Base-by-base conservation (phyloP, 37 sponge, comb jelly and placozoan genomes). In the Agelas oroides region DNA sequence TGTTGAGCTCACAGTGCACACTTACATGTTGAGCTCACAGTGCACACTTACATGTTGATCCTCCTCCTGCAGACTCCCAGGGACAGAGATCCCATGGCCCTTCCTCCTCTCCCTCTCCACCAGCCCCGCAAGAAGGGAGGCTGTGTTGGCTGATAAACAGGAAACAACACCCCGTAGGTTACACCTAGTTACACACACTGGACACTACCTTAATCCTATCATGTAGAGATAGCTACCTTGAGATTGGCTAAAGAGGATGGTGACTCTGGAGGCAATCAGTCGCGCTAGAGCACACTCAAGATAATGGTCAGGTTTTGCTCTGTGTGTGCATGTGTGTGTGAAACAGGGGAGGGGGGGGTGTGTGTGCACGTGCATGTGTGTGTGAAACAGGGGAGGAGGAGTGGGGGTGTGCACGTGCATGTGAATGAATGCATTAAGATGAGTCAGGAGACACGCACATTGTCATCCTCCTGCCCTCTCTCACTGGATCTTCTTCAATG, bases 241-340 rank as follows among this genome's bases (percentile, higher is more conserved):
- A 21, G 84, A 84, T 20, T 88, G 86, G 76, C 89, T 92, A 75
- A 83, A 83, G 15, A 92, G 80, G 8, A 92, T 35, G 15, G 32
- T 83, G 39, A 70, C 41, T 23, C 78, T 37, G 15, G 88, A 46
- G 28, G 30, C 38, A 21, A 55, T 16, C 57, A 92, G 21, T 64
- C 70, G 57, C 3, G 85, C 73, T 23, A 88, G 35, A 20, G 53
- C 27, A 5, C 16, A 39, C 21, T 88, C 58, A 38, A 53, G 77
- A 35, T 79, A 61, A n/a, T 75, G n/a, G 15, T 70, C 64, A 32
- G 69, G n/a, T 59, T 81, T 88, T 36, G 77, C 28, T 30, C 62
- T 77, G 33, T 15, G 39, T 67, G 59, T 39, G 32, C 52, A 35
- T 32, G 61, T 20, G 61, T 57, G 61, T 25, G 63, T 56, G 35